Evolutionary conservation across 2,113 vertebrate species (phyloP).

Genomic region (Alaudala cheleensis): DNA sequence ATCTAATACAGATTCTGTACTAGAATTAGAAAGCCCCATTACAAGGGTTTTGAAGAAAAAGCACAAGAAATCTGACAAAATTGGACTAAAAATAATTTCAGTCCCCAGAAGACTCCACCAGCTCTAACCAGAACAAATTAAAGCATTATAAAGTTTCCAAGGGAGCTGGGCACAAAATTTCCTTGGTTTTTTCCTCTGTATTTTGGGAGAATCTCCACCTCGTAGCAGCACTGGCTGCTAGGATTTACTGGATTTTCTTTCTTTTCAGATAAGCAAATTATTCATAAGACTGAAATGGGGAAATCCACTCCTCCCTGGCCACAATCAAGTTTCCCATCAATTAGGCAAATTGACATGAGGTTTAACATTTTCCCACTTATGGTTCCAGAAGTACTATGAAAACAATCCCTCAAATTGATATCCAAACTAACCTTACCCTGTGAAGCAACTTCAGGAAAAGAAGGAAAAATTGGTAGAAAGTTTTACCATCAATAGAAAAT

Average conservation of each 20-base stretch:
- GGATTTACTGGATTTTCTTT: slow-evolving; percentile 39
- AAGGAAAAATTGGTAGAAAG: neutral
- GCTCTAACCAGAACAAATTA: neutral
- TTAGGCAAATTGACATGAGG: slow-evolving; percentile 37
- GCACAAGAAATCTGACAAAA: neutral
- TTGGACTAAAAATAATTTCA: neutral
- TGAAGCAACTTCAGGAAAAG: neutral
- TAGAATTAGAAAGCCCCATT: neutral
- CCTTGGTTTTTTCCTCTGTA: neutral
- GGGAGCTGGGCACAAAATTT: neutral
- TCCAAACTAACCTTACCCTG: neutral
- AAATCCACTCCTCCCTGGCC: slow-evolving; percentile 22
- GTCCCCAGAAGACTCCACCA: neutral
- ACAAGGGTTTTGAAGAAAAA: neutral
- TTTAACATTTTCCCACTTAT: slow-evolving; percentile 51
- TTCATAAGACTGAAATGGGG: slow-evolving; percentile 1
- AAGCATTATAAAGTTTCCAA: neutral
- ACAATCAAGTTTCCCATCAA: slow-evolving; percentile 51
- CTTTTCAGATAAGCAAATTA: slow-evolving; percentile 43
- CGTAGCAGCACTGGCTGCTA: neutral
- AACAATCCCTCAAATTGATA: neutral
- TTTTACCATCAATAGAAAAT: neutral
- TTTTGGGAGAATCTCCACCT: neutral
- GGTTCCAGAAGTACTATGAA: neutral
- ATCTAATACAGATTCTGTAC: neutral